Base-by-base conservation (phyloP, 2,113 vertebrate species). In the Melozone crissalis region DNA sequence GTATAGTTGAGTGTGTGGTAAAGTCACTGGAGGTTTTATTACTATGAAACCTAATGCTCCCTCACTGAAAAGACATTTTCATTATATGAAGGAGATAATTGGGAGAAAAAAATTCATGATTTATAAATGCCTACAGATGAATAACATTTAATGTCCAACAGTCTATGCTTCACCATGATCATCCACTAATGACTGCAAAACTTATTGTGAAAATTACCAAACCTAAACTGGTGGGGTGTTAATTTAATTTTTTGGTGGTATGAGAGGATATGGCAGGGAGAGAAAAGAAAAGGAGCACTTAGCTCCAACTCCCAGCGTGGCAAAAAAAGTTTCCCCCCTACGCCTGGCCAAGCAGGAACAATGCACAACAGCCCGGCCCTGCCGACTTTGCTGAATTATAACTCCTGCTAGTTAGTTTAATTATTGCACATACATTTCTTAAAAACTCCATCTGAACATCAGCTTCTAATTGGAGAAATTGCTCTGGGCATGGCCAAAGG, bases 331-430 rank as follows among this genome's bases (percentile, higher is more conserved):
- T 52, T 5, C 2, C 47, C 54, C 65, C 37, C 69, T 13, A 94
- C 0, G 95, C 95, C 83, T 95, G 90, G 95, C 55, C 44, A 67
- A 82, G 71, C 91, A 95, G 73, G 76, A 91, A 97, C 97, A 97
- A 97, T 94, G 74, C 49, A 83, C 85, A 94, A 95, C 52, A 68
- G 89, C 82, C 76, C 1, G 0, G 93, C 58, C 78, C 67, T 11
- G 10, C 51, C 20, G 0, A 52, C 71, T 83, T 63, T 4, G 13
- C 88, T 76, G 84, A 94, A 92, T 89, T 93, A 54, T 86, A 93
- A 83, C 78, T 91, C 66, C 37, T 92, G 88, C 90, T 96, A 95
- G 94, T 97, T 94, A 95, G 93, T 96, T 96, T 96, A 97, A 97
- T 97, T 97, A 96, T 93, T 90, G 93, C 93, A 94, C 87, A 35